These are phyloP conservation scores for Gambusia yucatana DNA, from an alignment of 2,797 vertebrate species.

Conservation along the genomic window DNA sequence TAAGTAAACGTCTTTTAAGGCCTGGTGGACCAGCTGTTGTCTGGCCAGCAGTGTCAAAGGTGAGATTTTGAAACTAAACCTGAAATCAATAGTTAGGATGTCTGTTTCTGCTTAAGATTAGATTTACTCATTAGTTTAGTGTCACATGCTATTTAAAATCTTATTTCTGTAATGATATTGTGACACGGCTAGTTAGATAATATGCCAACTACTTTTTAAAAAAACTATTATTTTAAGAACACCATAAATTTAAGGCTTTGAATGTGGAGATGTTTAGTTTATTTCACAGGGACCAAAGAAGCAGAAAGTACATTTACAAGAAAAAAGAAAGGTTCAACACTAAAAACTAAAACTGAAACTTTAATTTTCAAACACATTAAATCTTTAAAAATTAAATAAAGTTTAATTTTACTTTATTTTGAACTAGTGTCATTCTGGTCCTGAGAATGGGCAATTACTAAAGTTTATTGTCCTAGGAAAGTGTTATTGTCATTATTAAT, in stretches of 20 bases:
- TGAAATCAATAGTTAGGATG: constrained; percentile 23
- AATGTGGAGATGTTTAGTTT: not conserved
- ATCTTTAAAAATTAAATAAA: not conserved
- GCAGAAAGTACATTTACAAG: not conserved
- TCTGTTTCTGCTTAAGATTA: constrained; percentile 1
- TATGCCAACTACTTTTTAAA: not conserved
- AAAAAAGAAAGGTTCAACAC: not conserved
- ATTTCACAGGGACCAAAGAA: not conserved
- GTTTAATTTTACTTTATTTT: not conserved
- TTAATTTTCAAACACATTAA: not conserved
- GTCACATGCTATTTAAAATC: not conserved
- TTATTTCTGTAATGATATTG: not conserved
- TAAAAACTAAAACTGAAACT: not conserved
- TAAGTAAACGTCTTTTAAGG: constrained; percentile 20
- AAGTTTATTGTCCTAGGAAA: not conserved
- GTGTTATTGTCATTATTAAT: not conserved
- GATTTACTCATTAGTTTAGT: constrained; percentile 7
- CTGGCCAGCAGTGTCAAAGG: constrained; percentile 48
- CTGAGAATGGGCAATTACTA: not conserved
- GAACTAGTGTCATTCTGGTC: not conserved
- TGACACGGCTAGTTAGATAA: not conserved
- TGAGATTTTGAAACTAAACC: constrained; percentile 17
- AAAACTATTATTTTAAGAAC: not conserved
- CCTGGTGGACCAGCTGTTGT: constrained; percentile 55
- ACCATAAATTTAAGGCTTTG: not conserved